These are phyloP conservation scores for Siniperca knerii DNA, from an alignment of 2,113 vertebrate species.

Conservation along the genomic window DNA sequence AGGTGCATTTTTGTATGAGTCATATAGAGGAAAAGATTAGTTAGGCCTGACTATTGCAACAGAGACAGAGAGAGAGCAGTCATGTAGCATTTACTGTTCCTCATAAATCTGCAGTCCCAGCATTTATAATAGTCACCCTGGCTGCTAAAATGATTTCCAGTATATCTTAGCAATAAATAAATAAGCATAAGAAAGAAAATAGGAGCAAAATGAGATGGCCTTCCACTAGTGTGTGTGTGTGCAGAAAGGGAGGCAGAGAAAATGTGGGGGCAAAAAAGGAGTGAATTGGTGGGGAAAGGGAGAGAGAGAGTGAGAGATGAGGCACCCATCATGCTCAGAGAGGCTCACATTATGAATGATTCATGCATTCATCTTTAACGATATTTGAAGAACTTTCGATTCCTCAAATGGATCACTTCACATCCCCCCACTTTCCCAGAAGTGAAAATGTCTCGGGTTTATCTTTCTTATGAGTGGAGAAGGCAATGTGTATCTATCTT, in stretches of 20 bases:
- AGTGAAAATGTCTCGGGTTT: slow-evolving; percentile 43
- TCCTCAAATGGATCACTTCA: slow-evolving; percentile 60
- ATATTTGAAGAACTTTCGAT: slow-evolving; percentile 74
- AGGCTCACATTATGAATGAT: slow-evolving; percentile 71
- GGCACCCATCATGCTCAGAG: slow-evolving; percentile 52
- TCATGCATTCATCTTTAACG: slow-evolving; percentile 69
- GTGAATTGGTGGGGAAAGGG: slow-evolving; percentile 28
- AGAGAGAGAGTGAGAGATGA: slow-evolving; percentile 26
- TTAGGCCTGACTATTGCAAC: neutral
- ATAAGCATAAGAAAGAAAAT: neutral
- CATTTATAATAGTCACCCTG: neutral
- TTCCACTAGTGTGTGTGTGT: neutral
- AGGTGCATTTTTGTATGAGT: neutral
- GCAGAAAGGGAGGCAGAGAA: neutral
- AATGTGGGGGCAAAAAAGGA: slow-evolving; percentile 4
- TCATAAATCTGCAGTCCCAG: slow-evolving; percentile 19
- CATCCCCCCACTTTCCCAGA: slow-evolving; percentile 14
- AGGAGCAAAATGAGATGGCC: neutral
- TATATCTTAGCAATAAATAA: neutral
- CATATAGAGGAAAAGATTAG: neutral
- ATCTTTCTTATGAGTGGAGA: slow-evolving; percentile 39
- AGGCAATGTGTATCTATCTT: slow-evolving; percentile 28
- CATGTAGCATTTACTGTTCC: slow-evolving; percentile 4
- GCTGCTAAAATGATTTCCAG: slow-evolving; percentile 8
- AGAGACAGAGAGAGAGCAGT: neutral